A percentile compares a stretch with the other conserved stretches of the same genome.
phyloP scores from a whole-genome alignment of 1,140 invertebrate genomes.

The Phymorhynchus buccinoides region DNA sequence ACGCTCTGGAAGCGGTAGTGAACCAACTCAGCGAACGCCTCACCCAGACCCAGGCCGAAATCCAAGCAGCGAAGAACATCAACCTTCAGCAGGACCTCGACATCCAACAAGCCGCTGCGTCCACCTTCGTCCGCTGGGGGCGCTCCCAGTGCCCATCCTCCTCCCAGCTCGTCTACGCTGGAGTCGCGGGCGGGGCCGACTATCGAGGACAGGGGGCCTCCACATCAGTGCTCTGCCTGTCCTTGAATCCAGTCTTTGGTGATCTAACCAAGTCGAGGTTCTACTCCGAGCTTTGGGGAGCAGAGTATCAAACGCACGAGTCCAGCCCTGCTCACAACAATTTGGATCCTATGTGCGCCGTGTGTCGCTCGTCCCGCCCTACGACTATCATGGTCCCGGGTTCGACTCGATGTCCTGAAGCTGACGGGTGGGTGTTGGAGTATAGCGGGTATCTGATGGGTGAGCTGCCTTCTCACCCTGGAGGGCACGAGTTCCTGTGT shows the following conservation, averaged over 20 bases:
- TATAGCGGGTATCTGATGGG: constrained; percentile 32
- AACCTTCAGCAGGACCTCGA: neutral
- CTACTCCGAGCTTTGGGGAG: neutral
- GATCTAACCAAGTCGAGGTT: neutral
- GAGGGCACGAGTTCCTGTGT: neutral
- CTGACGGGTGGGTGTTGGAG: constrained; percentile 1
- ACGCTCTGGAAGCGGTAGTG: neutral
- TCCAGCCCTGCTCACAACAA: neutral
- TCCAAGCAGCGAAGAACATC: neutral
- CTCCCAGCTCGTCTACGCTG: constrained; percentile 1
- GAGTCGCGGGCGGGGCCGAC: neutral
- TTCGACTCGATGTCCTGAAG: neutral
- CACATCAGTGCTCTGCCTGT: neutral
- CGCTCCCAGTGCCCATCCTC: constrained; percentile 16
- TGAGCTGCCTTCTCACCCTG: neutral
- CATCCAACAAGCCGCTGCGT: neutral
- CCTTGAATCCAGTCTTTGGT: neutral
- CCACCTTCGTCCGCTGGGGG: constrained; percentile 23
- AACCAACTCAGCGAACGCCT: neutral
- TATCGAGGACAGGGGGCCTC: neutral
- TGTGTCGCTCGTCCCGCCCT: neutral
- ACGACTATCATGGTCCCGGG: constrained; percentile 24
- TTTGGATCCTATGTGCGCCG: constrained; percentile 22
- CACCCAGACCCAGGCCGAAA: neutral
- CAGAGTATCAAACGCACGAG: constrained; percentile 18